A percentile compares a stretch with the other conserved stretches of the same genome.
These are phyloP conservation scores for Gobio gobio DNA, from an alignment of 2,113 vertebrate genomes.

Conservation along the genomic window DNA sequence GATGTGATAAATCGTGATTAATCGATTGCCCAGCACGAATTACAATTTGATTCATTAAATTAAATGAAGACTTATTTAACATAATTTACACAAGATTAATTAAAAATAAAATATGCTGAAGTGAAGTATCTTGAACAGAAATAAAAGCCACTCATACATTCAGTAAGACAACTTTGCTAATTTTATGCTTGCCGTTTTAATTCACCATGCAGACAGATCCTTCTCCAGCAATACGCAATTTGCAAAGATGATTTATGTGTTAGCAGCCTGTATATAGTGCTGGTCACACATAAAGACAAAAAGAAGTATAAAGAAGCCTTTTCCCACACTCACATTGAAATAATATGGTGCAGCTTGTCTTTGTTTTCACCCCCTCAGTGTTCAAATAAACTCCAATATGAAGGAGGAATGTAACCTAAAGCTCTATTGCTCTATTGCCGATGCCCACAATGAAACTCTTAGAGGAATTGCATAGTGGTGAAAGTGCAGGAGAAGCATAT, in stretches of 20 bases:
- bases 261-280: not conserved
- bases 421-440: conserved; percentile 59
- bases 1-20: too few species aligned
- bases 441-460: conserved; percentile 69
- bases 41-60: not conserved
- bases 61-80: not conserved
- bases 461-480: conserved; percentile 68
- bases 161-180: not conserved
- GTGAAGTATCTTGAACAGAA: not conserved
- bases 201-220: not conserved
- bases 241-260: not conserved
- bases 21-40: not conserved
- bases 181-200: not conserved
- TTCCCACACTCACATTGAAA: conserved; percentile 53
- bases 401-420: conserved; percentile 68
- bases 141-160: not conserved
- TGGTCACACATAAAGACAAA: conserved; percentile 17
- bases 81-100: too few species aligned
- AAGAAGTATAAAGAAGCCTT: conserved; percentile 1
- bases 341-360: conserved; percentile 55
- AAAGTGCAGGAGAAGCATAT: conserved; percentile 74
- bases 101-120: not conserved
- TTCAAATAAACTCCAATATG: conserved; percentile 66
- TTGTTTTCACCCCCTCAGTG: conserved; percentile 51
- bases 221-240: not conserved